These are phyloP conservation scores for Merops nubicus DNA, from an alignment of 2,113 vertebrate genomes.

Conservation along the genomic window DNA sequence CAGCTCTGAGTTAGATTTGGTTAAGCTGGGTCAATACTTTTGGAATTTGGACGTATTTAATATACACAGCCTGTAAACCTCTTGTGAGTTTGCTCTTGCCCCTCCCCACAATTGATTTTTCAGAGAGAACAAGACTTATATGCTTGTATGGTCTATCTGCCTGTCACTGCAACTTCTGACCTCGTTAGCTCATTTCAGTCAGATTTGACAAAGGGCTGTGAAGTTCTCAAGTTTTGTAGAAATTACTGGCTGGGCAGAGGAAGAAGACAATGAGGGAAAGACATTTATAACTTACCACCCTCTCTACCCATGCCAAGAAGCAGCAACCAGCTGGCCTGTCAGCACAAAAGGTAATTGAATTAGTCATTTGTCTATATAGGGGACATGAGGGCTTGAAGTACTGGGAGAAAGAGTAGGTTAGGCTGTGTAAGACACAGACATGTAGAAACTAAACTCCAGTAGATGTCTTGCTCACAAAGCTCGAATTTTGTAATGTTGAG, in stretches of 20 bases:
- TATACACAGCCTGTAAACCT: neutral
- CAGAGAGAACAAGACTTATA: neutral
- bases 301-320: constrained; percentile 1
- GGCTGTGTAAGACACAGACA: neutral
- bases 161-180: neutral
- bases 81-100: neutral
- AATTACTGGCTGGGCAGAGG: neutral
- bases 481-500: constrained; percentile 41
- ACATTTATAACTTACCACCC: constrained; percentile 1
- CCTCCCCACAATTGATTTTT: neutral
- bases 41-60: neutral
- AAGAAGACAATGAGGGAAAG: neutral
- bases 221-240: neutral
- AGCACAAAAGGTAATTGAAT: constrained; percentile 39
- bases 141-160: neutral
- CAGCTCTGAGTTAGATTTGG: neutral
- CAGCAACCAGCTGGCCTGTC: constrained; percentile 46
- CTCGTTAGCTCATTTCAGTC: neutral
- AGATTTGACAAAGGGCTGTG: neutral
- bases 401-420: neutral
- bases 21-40: neutral
- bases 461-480: neutral
- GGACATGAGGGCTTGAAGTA: neutral
- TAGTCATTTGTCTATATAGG: constrained; percentile 38
- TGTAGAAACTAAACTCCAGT: constrained; percentile 25